Percentiles rank a stretch among this genome's conserved stretches.
Evolutionary conservation across 2,113 vertebrate genomes (phyloP).

Genomic region (Gopherus flavomarginatus): DNA sequence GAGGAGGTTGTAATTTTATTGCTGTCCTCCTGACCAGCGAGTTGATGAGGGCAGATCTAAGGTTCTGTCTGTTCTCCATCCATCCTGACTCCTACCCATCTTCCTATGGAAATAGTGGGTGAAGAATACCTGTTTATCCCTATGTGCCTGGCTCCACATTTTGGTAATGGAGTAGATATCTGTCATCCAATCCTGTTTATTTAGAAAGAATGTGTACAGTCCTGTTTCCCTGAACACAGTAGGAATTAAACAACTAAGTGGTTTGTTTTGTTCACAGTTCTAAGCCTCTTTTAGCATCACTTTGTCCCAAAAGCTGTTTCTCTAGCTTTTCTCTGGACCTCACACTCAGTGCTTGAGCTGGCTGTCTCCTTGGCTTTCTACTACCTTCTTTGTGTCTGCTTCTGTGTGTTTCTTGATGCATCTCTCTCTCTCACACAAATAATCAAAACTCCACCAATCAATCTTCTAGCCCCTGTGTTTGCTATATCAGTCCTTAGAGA

Average conservation of each 20-base stretch:
- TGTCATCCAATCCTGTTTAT: too few relatives aligned
- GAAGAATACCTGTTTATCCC: background rate
- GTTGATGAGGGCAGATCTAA: background rate
- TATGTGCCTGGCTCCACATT: background rate
- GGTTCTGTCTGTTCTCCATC: background rate
- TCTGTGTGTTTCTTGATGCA: background rate
- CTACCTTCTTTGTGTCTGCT: background rate
- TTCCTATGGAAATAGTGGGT: accelerated
- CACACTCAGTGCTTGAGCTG: background rate
- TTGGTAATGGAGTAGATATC: too few relatives aligned
- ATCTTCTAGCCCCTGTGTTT: background rate
- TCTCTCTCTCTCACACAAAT: background rate
- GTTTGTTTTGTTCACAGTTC: background rate
- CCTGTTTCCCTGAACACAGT: too few relatives aligned
- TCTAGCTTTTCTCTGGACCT: background rate
- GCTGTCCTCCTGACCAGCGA: background rate
- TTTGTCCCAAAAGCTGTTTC: background rate
- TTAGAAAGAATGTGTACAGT: too few relatives aligned
- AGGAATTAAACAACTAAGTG: too few relatives aligned
- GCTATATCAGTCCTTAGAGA: accelerated
- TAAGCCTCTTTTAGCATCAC: background rate
- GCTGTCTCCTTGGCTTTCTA: background rate
- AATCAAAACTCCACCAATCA: background rate
- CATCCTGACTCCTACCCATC: background rate
- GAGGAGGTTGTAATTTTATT: accelerated